A percentile compares a stretch with the other conserved stretches of the same genome.
Conservation (phyloP, 2,113 vertebrate species). For the Lipotes vexillifer region DNA sequence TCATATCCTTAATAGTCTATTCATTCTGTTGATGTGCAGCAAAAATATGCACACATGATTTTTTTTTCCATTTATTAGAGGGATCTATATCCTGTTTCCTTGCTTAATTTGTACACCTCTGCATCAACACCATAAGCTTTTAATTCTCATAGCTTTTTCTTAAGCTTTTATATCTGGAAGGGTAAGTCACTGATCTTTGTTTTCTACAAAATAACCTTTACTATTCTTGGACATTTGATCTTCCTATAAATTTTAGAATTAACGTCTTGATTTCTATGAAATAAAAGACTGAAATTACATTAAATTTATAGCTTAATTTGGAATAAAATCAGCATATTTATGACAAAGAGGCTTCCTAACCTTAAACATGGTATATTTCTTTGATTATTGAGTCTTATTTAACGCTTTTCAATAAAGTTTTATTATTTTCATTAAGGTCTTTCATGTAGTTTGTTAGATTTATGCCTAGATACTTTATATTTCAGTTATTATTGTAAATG, state of each 20-base stretch:
- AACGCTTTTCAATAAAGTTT: background rate
- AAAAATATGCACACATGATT: background rate
- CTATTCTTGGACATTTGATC: background rate
- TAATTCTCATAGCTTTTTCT: background rate
- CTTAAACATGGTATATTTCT: background rate
- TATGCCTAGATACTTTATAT: background rate
- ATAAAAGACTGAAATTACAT: background rate
- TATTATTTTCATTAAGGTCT: constrained; percentile 15
- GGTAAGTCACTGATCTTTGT: background rate
- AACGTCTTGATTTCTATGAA: background rate
- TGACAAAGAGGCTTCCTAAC: background rate
- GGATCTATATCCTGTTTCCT: background rate
- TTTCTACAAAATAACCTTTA: background rate
- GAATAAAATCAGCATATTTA: background rate
- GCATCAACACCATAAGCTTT: background rate
- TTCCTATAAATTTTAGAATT: background rate
- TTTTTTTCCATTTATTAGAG: background rate
- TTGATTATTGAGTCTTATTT: background rate
- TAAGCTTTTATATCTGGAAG: background rate
- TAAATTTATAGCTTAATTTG: background rate
- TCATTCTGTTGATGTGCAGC: background rate
- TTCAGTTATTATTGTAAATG: background rate
- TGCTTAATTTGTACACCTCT: background rate
- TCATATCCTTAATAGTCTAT: background rate
- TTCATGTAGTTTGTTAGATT: background rate